Conservation (phyloP, 2,797 vertebrate genomes). For the Melanotaenia boesemani region DNA sequence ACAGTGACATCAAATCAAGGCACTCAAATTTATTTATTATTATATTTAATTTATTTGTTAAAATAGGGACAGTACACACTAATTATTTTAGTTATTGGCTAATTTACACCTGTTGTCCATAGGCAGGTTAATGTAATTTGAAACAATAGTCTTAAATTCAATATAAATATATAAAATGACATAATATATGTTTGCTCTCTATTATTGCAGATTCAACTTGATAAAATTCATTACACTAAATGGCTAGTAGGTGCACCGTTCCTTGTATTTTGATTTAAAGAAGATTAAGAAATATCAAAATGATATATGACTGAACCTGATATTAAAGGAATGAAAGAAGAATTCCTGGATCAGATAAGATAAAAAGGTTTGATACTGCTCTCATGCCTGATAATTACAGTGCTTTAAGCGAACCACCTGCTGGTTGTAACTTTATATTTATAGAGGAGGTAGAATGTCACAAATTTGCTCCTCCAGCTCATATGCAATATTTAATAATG, state of each 20-base stretch:
- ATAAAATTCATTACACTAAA: too few relatives aligned
- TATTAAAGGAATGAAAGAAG: background rate
- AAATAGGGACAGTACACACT: too few relatives aligned
- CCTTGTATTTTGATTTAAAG: background rate
- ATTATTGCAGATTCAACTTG: too few relatives aligned
- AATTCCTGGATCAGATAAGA: background rate
- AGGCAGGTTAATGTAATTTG: too few relatives aligned
- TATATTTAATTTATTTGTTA: too few relatives aligned
- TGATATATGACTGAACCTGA: background rate
- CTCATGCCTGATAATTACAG: background rate
- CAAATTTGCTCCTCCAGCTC: constrained; percentile 72
- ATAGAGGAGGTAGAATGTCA: constrained; percentile 52
- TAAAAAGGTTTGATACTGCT: background rate
- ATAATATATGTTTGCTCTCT: too few relatives aligned
- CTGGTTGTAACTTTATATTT: constrained; percentile 17
- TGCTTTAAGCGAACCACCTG: constrained; percentile 5
- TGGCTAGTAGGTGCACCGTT: background rate
- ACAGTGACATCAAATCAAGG: too few relatives aligned
- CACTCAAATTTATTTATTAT: too few relatives aligned
- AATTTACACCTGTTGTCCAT: too few relatives aligned
- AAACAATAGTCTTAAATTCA: too few relatives aligned
- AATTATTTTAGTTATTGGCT: too few relatives aligned
- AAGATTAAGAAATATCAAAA: background rate
- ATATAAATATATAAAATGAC: too few relatives aligned
- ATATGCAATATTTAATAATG: constrained; percentile 72